Evolutionary conservation across 2,888 invertebrate genomes (phyloP).

Genomic region (Lacanobia wlatinum): DNA sequence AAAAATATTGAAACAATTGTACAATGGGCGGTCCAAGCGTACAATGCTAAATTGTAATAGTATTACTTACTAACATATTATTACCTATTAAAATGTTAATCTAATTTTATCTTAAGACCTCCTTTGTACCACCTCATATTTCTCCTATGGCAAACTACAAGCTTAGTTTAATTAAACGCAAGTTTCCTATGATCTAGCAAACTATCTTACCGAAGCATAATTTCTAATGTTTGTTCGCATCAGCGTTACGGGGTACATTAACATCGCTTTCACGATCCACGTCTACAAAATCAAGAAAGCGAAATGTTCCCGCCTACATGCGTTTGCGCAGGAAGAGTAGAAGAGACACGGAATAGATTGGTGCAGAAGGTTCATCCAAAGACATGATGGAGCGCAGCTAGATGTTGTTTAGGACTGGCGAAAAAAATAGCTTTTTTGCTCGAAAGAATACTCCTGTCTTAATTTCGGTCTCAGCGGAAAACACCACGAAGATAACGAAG

Average conservation of each 20-base stretch:
- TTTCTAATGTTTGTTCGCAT: conserved; percentile 52
- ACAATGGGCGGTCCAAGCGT: too few relatives aligned
- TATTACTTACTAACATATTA: background rate
- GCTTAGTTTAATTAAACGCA: conserved; percentile 33
- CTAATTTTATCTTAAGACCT: background rate
- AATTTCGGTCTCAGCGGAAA: too few relatives aligned
- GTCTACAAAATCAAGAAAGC: conserved; percentile 62
- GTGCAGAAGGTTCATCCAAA: conserved; percentile 24
- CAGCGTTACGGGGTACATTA: conserved; percentile 54
- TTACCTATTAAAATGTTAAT: background rate
- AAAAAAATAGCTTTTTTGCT: background rate
- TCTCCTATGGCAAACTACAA: conserved; percentile 1
- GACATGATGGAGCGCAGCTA: background rate
- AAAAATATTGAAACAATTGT: too few relatives aligned
- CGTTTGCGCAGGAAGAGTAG: conserved; percentile 55
- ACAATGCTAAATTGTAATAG: background rate
- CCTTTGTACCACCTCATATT: background rate
- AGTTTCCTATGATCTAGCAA: conserved; percentile 21
- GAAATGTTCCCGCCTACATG: conserved; percentile 55
- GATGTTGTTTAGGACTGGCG: too few relatives aligned
- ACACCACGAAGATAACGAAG: too few relatives aligned
- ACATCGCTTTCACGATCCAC: conserved; percentile 60
- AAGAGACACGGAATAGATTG: background rate
- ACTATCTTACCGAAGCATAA: conserved; percentile 39
- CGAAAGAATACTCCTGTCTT: too few relatives aligned